Evolutionary conservation across 2,888 invertebrate species (phyloP).

Genomic region (Entomobrya proxima): DNA sequence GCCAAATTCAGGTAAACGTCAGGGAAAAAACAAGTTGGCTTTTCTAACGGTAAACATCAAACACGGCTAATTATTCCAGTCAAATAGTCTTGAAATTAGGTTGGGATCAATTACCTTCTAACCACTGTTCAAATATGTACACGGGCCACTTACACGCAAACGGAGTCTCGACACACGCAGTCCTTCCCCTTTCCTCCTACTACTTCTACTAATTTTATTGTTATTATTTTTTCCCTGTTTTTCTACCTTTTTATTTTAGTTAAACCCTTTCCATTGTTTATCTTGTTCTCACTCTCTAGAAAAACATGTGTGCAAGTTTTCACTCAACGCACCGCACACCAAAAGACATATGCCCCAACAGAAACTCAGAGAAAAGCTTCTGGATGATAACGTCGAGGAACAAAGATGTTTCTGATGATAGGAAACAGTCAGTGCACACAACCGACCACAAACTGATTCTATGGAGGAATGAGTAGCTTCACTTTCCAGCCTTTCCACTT

Average conservation of each 20-base stretch:
- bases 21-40: too few species aligned
- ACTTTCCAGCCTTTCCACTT: conserved; percentile 22
- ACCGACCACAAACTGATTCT: conserved; percentile 60
- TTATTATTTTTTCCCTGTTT: not conserved
- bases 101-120: conserved; percentile 19
- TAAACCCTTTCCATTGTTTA: not conserved
- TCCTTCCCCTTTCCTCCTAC: not conserved
- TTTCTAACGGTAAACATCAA: conserved; percentile 24
- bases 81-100: conserved; percentile 11
- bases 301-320: not conserved
- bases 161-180: too few species aligned
- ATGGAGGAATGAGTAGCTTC: conserved; percentile 61
- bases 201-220: not conserved
- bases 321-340: not conserved
- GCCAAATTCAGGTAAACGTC: too few species aligned
- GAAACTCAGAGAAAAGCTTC: not conserved
- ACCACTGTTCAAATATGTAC: not conserved
- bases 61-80: conserved; percentile 25
- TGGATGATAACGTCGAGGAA: not conserved
- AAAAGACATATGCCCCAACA: conserved; percentile 14
- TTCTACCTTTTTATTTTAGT: too few species aligned
- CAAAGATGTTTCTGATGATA: not conserved
- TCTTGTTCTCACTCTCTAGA: conserved; percentile 14
- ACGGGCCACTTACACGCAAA: not conserved
- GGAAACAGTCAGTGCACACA: conserved; percentile 38